Evolutionary conservation across 2,888 invertebrate genomes (phyloP), one percentile per base, ranked within the genome.

Genomic region (Xestia sexstrigata): DNA sequence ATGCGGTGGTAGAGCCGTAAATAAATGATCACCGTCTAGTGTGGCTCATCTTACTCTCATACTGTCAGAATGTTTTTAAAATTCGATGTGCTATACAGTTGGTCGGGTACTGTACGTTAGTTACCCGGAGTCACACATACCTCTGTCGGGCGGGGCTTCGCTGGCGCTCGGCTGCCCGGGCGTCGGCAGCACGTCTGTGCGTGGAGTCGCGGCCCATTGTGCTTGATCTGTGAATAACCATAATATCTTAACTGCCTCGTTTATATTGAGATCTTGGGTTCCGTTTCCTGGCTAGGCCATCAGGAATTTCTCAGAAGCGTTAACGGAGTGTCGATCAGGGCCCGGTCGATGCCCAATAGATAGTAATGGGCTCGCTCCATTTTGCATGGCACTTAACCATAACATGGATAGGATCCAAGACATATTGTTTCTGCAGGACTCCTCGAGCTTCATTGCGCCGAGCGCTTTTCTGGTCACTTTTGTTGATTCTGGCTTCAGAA

Each of bases 171-270:
- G 81, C 13, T 78, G 76, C 0, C 82, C 83, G 3, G 85, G 88
- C 7, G 82, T 88, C 4, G 88, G 88, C 23, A 88, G 52, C 47
- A 88, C 88, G 62, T 88, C 77, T 66, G 89, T 11, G 17, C 85
- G 85, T 5, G 87, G 82, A n/a, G 88, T 84, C 13, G 83, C 84
- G 0, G 79, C 89, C 83, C 85, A 85, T 42, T 66, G 79, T 0
- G 80, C 84, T 79, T 82, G 88, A 52, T 89, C 88, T 87, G 70
- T 11, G 20, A 42, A 26, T 26, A 42, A 35, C 17, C 30, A 60
- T 60, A 3, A 60, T 26, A 26, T 58, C 5, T 6, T n/a, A n/a
- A 55, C 6, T 26, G 13, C 13, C 55, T n/a, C n/a, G n/a, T 58
- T 58, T 0, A 30, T 30, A 17, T 17, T 60, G 8, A 58, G 26